These are phyloP conservation scores for Acinonyx jubatus DNA, from an alignment of 2,113 vertebrate species.

Conservation along the genomic window DNA sequence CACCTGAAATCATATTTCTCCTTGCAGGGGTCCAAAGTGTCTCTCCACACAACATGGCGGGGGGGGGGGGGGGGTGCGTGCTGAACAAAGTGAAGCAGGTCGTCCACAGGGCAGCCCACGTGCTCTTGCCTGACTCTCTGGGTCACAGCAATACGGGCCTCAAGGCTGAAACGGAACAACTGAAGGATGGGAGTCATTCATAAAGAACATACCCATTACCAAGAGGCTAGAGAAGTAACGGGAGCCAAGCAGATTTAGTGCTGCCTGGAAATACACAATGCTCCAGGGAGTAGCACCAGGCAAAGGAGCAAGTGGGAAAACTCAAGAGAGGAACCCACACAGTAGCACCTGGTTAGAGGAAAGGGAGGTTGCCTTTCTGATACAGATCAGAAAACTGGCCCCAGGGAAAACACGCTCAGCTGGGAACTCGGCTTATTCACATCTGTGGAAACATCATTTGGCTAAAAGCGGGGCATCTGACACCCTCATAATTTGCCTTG, in stretches of 20 bases:
- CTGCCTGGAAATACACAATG: neutral
- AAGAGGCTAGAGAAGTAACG: neutral
- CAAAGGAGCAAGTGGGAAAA: neutral
- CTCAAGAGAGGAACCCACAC: neutral
- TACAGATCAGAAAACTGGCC: neutral
- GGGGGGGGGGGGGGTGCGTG: neutral
- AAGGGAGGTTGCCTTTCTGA: neutral
- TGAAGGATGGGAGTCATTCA: neutral
- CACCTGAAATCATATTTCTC: neutral
- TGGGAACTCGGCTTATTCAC: neutral
- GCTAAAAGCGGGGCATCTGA: neutral
- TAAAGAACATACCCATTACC: neutral
- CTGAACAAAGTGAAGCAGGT: neutral
- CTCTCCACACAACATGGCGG: neutral
- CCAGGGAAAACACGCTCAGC: neutral
- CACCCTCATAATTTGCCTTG: neutral
- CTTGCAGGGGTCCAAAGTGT: neutral
- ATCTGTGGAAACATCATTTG: neutral
- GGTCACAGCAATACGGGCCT: neutral
- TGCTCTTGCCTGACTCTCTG: neutral
- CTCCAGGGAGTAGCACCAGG: neutral
- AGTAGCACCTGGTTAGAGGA: too few relatives aligned
- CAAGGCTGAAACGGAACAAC: neutral
- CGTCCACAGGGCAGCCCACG: too few relatives aligned
- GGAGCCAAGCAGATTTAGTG: neutral